Evolutionary conservation across 2,888 invertebrate genomes (phyloP), one percentile per base, ranked within the genome.

Genomic region (Scaptomyza flava): DNA sequence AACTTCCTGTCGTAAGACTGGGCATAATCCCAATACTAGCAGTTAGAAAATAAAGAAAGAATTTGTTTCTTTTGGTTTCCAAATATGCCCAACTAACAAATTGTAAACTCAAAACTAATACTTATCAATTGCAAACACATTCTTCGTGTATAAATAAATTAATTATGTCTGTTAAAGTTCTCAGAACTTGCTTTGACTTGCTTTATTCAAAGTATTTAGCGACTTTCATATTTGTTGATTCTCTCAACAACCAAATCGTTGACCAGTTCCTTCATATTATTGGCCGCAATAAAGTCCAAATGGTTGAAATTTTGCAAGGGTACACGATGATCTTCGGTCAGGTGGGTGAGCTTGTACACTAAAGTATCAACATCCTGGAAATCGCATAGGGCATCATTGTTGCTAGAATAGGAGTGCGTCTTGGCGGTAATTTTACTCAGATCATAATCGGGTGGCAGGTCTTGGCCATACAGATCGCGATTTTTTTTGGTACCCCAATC

Each of bases 261-360:
- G 30, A 91, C 67, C 48, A 80, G 36, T 43, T 89, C 83, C 56
- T 77, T 86, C 72, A 91, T 78, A 30, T 90, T 87, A 0, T 70
- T 53, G 14, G 89, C 91, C 46, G 80, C 81, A 57, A 91, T 77
- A 34, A 86, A 91, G 74, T 91, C 91, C 77, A 91, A 67, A 47
- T 91, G 91, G 68, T 89, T 91, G 76, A 91, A 91, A 3, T 77
- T 82, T 41, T 70, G 64, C 33, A 82, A 59, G 3, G 90, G 85
- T 47, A 91, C 69, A 5, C 89, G 88, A 69, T 91, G 82, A 62
- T 91, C 87, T 31, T 89, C 85, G n/a, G 51, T 54, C 8, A 90
- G 54, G 6, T 84, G 45, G 4, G 62, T 56, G 11, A 86, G 61
- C 9, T 81, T 71, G 12, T 68, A 34, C 1, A 84, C 89, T 30